These are phyloP conservation scores for Peromyscus leucopus DNA, from an alignment of 2,113 vertebrate genomes.

Conservation along the genomic window DNA sequence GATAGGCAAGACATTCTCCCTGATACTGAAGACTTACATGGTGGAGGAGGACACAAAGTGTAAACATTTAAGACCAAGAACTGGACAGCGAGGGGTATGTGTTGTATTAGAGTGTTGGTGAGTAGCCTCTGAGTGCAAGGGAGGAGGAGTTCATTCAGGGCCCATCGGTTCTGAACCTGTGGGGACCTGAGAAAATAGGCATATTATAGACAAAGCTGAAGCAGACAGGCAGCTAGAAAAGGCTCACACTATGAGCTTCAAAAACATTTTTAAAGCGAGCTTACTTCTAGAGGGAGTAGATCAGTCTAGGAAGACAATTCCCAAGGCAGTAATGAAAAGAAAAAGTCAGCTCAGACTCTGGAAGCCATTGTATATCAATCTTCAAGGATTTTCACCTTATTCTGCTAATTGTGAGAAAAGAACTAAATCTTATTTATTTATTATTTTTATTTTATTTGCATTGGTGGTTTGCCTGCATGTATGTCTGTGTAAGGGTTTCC, in stretches of 20 bases:
- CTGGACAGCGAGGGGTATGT: background rate
- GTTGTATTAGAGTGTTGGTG: background rate
- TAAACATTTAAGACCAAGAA: slow-evolving; percentile 37
- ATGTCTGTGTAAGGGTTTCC: background rate
- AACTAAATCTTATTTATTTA: background rate
- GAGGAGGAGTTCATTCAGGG: background rate
- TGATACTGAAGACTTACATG: slow-evolving; percentile 19
- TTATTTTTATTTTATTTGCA: background rate
- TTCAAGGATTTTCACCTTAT: background rate
- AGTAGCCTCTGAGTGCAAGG: background rate
- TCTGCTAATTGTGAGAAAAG: background rate
- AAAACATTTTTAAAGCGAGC: background rate
- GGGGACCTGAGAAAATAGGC: background rate
- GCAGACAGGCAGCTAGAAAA: background rate
- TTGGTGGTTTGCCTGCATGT: background rate
- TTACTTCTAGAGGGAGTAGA: background rate
- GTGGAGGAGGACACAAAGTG: background rate
- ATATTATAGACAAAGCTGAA: background rate
- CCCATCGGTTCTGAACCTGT: background rate
- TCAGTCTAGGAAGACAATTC: background rate
- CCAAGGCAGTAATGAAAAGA: background rate
- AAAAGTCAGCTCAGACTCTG: slow-evolving; percentile 5
- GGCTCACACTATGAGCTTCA: background rate
- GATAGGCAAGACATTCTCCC: slow-evolving; percentile 43
- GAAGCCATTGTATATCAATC: background rate